Conservation (phyloP, 2,113 vertebrate species). For the Hemibagrus wyckioides region DNA sequence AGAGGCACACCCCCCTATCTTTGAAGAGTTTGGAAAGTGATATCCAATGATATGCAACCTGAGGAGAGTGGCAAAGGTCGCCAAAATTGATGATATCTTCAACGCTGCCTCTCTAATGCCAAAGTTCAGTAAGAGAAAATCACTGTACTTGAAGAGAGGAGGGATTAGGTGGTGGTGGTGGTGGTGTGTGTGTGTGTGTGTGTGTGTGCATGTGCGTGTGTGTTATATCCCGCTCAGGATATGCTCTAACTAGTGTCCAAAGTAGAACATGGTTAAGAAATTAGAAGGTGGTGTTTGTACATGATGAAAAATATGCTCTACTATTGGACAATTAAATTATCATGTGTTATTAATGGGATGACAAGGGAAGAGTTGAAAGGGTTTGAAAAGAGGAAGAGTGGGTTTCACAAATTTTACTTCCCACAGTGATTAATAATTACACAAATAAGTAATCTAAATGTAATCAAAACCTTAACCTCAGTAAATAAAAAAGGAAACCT, state of each 20-base stretch:
- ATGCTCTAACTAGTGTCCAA: neutral
- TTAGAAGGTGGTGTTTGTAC: neutral
- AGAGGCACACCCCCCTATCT: neutral
- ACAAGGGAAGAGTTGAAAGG: neutral
- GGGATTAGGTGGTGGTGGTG: neutral
- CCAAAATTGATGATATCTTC: constrained; percentile 64
- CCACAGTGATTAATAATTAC: no score
- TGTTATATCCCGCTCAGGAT: neutral
- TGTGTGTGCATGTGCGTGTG: neutral
- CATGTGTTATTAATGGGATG: neutral
- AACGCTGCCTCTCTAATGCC: constrained; percentile 50
- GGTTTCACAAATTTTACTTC: neutral
- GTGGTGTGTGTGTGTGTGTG: neutral
- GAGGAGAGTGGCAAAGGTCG: constrained; percentile 30
- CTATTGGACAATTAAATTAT: neutral
- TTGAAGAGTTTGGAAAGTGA: constrained; percentile 32
- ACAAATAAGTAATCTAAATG: no score
- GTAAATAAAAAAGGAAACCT: no score
- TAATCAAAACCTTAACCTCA: no score
- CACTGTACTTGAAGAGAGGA: neutral
- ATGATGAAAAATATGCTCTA: neutral
- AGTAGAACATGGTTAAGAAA: neutral
- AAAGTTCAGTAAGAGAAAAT: constrained; percentile 64
- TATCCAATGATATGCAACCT: constrained; percentile 42
- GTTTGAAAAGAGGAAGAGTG: neutral